Percentiles rank a stretch among this genome's conserved stretches.
Evolutionary conservation across 2,888 invertebrate species (phyloP).

Genomic region (Boloria selene): DNA sequence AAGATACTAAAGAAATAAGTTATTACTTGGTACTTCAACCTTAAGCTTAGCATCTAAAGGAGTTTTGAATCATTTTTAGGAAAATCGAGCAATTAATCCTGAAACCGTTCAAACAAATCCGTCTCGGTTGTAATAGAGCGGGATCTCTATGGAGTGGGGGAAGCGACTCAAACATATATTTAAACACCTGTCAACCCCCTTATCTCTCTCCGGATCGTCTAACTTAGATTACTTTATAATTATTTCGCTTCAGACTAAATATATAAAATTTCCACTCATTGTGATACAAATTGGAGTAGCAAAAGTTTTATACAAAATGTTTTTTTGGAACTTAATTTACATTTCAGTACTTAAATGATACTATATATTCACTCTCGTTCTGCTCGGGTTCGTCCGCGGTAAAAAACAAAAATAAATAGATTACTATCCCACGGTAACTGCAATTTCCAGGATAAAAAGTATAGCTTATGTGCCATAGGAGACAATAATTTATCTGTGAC

Average conservation of each 20-base stretch:
- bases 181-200: constrained; percentile 74
- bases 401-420: no score
- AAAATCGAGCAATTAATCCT: constrained; percentile 57
- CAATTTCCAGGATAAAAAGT: no score
- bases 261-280: constrained; percentile 64
- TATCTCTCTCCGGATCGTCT: constrained; percentile 63
- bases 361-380: no score
- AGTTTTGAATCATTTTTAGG: constrained; percentile 40
- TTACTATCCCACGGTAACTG: no score
- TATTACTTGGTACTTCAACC: neutral
- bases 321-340: no score
- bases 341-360: no score
- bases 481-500: no score
- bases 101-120: constrained; percentile 57
- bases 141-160: constrained; percentile 54
- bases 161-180: constrained; percentile 64
- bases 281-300: no score
- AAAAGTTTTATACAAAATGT: no score
- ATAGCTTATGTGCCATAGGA: no score
- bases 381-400: no score
- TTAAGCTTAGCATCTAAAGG: constrained; percentile 23
- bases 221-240: constrained; percentile 81
- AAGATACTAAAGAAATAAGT: no score
- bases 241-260: constrained; percentile 68
- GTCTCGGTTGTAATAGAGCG: constrained; percentile 58